These are phyloP conservation scores for Bruchidius siliquastri DNA, from an alignment of 2,888 invertebrate species.

Conservation along the genomic window DNA sequence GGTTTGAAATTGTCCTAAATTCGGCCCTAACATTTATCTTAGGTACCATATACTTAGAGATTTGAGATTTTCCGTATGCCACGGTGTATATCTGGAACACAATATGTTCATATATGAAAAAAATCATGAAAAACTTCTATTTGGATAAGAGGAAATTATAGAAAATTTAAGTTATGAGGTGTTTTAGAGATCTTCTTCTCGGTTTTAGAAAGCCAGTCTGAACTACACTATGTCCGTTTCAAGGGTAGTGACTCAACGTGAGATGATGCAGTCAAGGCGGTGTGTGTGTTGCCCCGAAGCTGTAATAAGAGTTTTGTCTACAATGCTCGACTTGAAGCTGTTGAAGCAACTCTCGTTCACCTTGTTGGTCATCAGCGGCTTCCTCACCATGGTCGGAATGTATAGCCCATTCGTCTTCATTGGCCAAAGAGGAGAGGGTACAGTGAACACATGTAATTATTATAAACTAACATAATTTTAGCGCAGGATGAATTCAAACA, in stretches of 20 bases:
- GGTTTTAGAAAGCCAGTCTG: conserved; percentile 17
- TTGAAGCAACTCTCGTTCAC: conserved; percentile 32
- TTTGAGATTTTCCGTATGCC: no score
- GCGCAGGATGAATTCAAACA: no score
- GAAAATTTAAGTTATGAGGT: no score
- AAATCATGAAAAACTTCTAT: no score
- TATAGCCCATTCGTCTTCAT: conserved; percentile 75
- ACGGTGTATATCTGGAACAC: no score
- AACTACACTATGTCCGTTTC: conserved; percentile 56
- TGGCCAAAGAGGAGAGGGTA: conserved; percentile 44
- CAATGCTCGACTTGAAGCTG: conserved; percentile 37
- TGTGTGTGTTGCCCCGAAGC: conserved; percentile 44
- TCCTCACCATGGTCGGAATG: conserved; percentile 70
- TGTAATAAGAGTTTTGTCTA: conserved; percentile 33
- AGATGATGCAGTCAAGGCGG: conserved; percentile 45
- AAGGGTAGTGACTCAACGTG: conserved; percentile 46
- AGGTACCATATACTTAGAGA: no score
- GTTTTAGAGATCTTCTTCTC: no score
- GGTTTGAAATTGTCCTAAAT: no score
- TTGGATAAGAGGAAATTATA: no score
- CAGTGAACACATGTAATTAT: neutral
- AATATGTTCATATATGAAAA: no score
- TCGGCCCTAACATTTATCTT: no score
- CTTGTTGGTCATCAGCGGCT: conserved; percentile 49
- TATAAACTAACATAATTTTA: neutral